phyloP scores from a whole-genome alignment of 2,888 invertebrate genomes.

The Microdon myrmicae region DNA sequence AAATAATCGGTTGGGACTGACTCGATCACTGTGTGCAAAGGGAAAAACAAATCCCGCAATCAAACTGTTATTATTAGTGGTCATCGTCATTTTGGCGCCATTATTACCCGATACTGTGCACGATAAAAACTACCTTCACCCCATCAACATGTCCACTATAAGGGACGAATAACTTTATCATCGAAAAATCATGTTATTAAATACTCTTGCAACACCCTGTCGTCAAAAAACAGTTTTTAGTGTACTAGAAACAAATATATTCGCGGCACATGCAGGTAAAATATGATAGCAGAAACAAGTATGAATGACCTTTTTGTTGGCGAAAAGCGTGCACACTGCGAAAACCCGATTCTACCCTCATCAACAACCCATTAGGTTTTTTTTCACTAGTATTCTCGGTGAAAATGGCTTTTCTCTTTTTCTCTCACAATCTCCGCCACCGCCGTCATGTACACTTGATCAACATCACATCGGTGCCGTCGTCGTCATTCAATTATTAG shows the following conservation, averaged over 20 bases:
- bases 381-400: too few relatives aligned
- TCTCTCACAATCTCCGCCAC: background rate
- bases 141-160: too few relatives aligned
- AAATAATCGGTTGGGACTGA: conserved; percentile 1
- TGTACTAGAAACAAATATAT: conserved; percentile 34
- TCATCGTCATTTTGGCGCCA: too few relatives aligned
- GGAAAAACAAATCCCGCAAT: too few relatives aligned
- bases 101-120: too few relatives aligned
- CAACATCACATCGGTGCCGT: conserved; percentile 25
- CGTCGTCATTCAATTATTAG: conserved; percentile 34
- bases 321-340: conserved; percentile 29
- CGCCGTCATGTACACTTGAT: conserved; percentile 6
- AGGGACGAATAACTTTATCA: too few relatives aligned
- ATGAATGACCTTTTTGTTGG: conserved; percentile 52
- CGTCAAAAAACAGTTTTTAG: conserved; percentile 17
- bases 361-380: conserved; percentile 23
- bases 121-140: background rate
- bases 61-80: too few relatives aligned
- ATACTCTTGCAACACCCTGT: conserved; percentile 42
- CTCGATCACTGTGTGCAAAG: background rate
- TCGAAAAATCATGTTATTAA: conserved; percentile 5
- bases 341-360: conserved; percentile 49
- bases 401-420: conserved; percentile 12
- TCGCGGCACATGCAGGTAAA: conserved; percentile 45
- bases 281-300: conserved; percentile 39